A percentile compares a stretch with the other conserved stretches of the same genome.
Conservation (phyloP, 2,113 vertebrate species). For the Excalfactoria chinensis region DNA sequence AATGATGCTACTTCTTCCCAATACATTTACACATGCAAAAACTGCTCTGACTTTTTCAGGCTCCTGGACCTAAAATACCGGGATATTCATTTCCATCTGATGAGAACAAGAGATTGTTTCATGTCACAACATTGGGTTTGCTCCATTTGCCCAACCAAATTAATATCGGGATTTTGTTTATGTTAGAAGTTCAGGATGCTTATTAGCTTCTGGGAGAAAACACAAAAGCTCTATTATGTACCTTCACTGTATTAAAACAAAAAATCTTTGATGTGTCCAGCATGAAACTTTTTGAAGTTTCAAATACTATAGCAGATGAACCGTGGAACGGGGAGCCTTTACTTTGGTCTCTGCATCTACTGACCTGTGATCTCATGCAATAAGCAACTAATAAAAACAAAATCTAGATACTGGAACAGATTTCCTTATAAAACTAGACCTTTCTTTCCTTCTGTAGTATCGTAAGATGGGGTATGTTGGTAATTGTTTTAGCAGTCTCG, state of each 20-base stretch:
- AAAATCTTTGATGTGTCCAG: constrained; percentile 70
- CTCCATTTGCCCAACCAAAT: constrained; percentile 54
- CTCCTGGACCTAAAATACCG: not conserved
- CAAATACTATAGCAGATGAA: constrained; percentile 50
- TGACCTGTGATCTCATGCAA: constrained; percentile 58
- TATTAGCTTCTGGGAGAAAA: constrained; percentile 73
- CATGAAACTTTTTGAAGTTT: constrained; percentile 68
- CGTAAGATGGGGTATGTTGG: not conserved
- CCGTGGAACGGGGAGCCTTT: constrained; percentile 38
- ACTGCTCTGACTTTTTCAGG: not conserved
- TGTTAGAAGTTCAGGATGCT: constrained; percentile 67
- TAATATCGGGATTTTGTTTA: constrained; percentile 70
- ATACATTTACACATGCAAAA: not conserved
- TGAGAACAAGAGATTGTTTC: constrained; percentile 64
- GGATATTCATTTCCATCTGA: not conserved
- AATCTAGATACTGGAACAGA: constrained; percentile 41
- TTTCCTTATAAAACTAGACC: constrained; percentile 18
- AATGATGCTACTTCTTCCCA: not conserved
- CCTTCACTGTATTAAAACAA: constrained; percentile 62
- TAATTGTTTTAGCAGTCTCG: not conserved
- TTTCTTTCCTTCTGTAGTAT: not conserved
- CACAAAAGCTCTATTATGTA: constrained; percentile 73
- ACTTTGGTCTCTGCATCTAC: not conserved
- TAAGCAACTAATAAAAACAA: constrained; percentile 51
- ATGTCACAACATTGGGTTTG: constrained; percentile 46